Percentiles rank a stretch among this genome's conserved stretches.
phyloP scores from a whole-genome alignment of 2,797 vertebrate genomes.

The Molossus molossus region DNA sequence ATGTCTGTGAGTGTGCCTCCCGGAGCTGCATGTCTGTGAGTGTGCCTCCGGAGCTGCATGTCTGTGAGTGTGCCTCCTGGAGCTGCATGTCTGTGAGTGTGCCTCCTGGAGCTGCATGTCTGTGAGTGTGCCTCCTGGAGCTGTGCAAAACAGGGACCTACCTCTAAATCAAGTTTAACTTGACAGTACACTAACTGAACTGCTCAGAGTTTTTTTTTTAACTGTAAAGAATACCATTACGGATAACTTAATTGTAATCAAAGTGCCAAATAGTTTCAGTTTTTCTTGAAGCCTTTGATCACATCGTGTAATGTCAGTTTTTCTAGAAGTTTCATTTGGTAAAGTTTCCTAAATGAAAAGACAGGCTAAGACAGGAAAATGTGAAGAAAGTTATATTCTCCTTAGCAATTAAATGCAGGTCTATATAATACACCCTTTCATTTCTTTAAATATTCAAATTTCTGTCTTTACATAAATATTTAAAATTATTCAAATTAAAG shows the following conservation, averaged over 20 bases:
- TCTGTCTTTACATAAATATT: constrained; percentile 53
- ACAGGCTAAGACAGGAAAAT: constrained; percentile 39
- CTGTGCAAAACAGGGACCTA: not conserved
- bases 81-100: no score
- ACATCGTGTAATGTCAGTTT: not conserved
- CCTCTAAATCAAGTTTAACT: constrained; percentile 37
- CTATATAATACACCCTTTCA: not conserved
- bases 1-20: no score
- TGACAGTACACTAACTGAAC: not conserved
- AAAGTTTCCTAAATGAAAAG: constrained; percentile 53
- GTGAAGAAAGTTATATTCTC: constrained; percentile 42
- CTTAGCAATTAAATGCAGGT: constrained; percentile 23
- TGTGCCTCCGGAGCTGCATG: not conserved
- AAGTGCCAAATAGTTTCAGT: constrained; percentile 57
- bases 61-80: no score
- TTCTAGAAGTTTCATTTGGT: constrained; percentile 34
- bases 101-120: no score
- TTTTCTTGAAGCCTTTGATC: constrained; percentile 61
- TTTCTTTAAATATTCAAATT: constrained; percentile 59
- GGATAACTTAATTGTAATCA: constrained; percentile 2
- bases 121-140: not conserved
- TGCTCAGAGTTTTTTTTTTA: not conserved
- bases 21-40: accelerated
- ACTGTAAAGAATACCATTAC: not conserved
- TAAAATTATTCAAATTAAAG: constrained; percentile 39